Evolutionary conservation across 2,113 vertebrate species (phyloP), one percentile per base, ranked within the genome.

Genomic region (Hiodon alosoides): DNA sequence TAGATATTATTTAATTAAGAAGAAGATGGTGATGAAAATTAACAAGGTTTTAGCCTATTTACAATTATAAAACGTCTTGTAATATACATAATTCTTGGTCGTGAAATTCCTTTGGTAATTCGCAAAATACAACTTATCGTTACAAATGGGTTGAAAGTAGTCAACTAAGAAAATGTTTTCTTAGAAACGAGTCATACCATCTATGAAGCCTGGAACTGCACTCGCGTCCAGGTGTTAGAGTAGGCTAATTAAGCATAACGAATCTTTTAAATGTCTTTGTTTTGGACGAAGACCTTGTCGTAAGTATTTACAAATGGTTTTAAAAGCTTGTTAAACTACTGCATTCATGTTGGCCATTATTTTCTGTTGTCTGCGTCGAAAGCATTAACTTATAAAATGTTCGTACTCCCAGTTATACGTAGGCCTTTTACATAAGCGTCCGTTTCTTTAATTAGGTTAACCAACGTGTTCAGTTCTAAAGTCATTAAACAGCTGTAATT

Each of bases 141-240:
- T 13, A 2, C 1, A 62, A 14, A 31, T 31, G 31, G 31, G 31
- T 31, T 31, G 31, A 31, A 71, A 71, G 47, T 11, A 59, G 11
- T 11, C 11, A 59, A 3, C 55, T 6, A 59, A 50, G 46, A 48
- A 14, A 60, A 60, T 50, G 54, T 55, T 47, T 31, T 7, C 6
- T 59, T 71, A 13, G 7, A 59, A 55, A 60, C 57, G 60, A 57
- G 57, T 57, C 14, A 71, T 57, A 71, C 70, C 70, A 31, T 71
- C 50, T 17, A 5, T 60, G n/a, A 59, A 60, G 31, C 9, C 7
- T 50, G 10, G 58, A 58, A 16, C 17, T 60, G 70, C 51, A 31
- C 4, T 14, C 70, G 8, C 17, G 14, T 14, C 58, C 9, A 8
- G 55, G 9, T n/a, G n/a, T n/a, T n/a, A n/a, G n/a, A n/a, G n/a